Evolutionary conservation across 2,113 vertebrate species (phyloP).

Genomic region (Lucifuga dentata): DNA sequence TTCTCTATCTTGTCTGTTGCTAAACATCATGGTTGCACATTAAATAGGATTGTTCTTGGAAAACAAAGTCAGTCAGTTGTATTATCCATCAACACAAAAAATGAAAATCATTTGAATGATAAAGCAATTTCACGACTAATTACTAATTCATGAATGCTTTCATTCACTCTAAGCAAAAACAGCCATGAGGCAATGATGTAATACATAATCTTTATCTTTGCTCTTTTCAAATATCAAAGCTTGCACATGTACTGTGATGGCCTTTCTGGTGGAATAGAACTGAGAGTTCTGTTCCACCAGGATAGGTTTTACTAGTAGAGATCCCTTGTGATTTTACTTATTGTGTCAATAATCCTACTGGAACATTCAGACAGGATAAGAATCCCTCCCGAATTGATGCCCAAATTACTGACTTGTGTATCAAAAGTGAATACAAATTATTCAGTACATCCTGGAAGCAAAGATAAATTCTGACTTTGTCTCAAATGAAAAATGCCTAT

Average conservation of each 20-base stretch:
- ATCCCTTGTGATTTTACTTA: conserved; percentile 19
- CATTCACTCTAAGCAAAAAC: conserved; percentile 28
- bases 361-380: no score
- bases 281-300: conserved; percentile 12
- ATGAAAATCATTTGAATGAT: conserved; percentile 20
- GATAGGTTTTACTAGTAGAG: conserved; percentile 10
- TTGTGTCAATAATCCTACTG: no score
- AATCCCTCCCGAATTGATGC: no score
- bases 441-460: no score
- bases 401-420: no score
- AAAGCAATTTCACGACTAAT: conserved; percentile 26
- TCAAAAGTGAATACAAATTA: no score
- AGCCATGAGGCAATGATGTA: conserved; percentile 14
- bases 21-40: conserved; percentile 27
- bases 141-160: conserved; percentile 16
- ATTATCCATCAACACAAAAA: conserved; percentile 21
- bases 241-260: conserved; percentile 14
- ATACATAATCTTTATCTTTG: conserved; percentile 7
- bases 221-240: conserved; percentile 25
- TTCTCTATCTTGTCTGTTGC: conserved; percentile 16
- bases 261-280: no score
- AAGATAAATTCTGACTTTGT: no score
- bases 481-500: no score
- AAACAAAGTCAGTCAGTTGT: background rate
- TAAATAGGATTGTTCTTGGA: conserved; percentile 24